Percentiles rank a stretch among this genome's conserved stretches.
Conservation (phyloP, 2,113 vertebrate species). For the Anhinga anhinga region DNA sequence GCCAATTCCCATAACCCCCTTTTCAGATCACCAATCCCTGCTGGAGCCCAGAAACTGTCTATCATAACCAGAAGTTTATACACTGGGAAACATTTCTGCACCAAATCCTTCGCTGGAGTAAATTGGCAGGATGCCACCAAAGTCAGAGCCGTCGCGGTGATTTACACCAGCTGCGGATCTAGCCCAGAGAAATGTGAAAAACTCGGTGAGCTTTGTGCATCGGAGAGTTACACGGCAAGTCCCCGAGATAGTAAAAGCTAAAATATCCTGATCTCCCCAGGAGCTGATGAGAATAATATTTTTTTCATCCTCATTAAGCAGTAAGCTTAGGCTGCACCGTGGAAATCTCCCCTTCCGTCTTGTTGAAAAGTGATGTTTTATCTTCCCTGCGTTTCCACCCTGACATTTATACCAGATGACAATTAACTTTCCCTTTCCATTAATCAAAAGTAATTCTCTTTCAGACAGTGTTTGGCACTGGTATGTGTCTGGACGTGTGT, state of each 20-base stretch:
- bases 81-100: constrained; percentile 55
- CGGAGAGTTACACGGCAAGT: not conserved
- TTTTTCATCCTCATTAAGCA: not conserved
- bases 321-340: not conserved
- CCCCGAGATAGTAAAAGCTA: not conserved
- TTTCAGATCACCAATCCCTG: constrained; percentile 11
- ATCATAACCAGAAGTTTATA: constrained; percentile 55
- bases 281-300: not conserved
- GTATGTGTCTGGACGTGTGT: not conserved
- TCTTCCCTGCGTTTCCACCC: constrained; percentile 19
- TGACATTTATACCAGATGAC: constrained; percentile 37
- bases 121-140: constrained; percentile 16
- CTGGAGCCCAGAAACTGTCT: constrained; percentile 58
- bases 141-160: not conserved
- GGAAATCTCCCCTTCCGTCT: constrained; percentile 4
- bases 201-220: not conserved
- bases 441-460: constrained; percentile 47
- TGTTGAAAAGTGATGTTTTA: not conserved
- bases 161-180: constrained; percentile 41
- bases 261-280: not conserved
- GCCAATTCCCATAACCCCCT: constrained; percentile 52
- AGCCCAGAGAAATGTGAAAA: not conserved
- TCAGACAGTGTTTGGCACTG: not conserved
- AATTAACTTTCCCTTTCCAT: constrained; percentile 33
- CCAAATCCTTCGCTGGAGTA: constrained; percentile 38